A percentile compares a stretch with the other conserved stretches of the same genome.
These are phyloP conservation scores for Anolis sagrei DNA, from an alignment of 2,113 vertebrate genomes.

Conservation along the genomic window DNA sequence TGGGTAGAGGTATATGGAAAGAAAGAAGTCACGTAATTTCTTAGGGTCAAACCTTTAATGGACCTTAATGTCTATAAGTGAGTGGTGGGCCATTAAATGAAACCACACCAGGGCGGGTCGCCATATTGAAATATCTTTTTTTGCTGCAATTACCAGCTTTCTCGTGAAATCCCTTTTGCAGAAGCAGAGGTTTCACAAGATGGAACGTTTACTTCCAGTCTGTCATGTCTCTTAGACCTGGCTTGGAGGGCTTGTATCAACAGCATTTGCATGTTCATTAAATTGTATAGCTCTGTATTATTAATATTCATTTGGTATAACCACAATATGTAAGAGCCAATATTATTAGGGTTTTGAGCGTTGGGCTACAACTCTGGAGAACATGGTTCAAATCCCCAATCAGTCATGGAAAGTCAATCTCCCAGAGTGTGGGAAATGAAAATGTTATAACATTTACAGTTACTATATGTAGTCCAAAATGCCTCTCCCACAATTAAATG, in stretches of 20 bases:
- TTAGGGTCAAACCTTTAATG: constrained; percentile 40
- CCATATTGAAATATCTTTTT: constrained; percentile 52
- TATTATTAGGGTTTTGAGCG: too few species aligned
- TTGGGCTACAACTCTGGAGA: too few species aligned
- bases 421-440: neutral
- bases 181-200: neutral
- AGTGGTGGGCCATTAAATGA: constrained; percentile 53
- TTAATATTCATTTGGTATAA: neutral
- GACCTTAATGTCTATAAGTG: constrained; percentile 39
- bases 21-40: constrained; percentile 37
- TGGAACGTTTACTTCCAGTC: neutral
- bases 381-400: too few species aligned
- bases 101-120: neutral
- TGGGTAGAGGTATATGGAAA: constrained; percentile 53
- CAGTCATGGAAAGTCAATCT: too few species aligned
- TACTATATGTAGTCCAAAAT: neutral
- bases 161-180: neutral
- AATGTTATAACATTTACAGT: too few species aligned
- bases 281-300: neutral
- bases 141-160: constrained; percentile 65
- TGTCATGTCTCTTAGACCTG: neutral
- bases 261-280: neutral
- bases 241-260: neutral
- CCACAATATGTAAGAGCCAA: neutral
- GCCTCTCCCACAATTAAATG: neutral